Percentiles rank a stretch among this genome's conserved stretches.
These are phyloP conservation scores for Drosophila erecta DNA, from an alignment of 1,140 invertebrate genomes.

Conservation along the genomic window DNA sequence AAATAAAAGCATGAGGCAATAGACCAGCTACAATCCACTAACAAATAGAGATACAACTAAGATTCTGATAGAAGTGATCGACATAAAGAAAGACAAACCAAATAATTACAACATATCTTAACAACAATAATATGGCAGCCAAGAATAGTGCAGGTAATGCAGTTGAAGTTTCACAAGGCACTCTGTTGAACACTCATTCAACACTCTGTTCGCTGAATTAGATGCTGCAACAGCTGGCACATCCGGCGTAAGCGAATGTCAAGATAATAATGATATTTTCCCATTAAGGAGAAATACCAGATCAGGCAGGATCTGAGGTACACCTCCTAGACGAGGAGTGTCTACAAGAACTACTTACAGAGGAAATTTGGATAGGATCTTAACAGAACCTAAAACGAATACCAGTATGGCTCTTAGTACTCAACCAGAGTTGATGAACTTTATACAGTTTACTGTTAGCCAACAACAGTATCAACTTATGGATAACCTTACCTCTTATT, in stretches of 20 bases:
- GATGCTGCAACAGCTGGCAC: neutral
- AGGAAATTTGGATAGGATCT: neutral
- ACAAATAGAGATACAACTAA: no score
- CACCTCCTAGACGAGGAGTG: neutral
- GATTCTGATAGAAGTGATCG: no score
- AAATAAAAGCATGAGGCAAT: no score
- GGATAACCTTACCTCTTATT: neutral
- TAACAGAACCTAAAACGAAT: neutral
- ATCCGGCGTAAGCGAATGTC: neutral
- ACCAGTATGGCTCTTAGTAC: neutral
- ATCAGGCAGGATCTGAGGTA: neutral
- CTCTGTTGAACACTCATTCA: no score
- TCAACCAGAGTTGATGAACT: neutral
- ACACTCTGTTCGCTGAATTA: neutral
- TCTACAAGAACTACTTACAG: neutral
- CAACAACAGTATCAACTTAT: neutral
- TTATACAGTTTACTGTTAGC: neutral
- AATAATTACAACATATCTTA: no score
- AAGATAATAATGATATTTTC: neutral
- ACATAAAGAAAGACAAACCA: no score
- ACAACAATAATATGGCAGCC: no score
- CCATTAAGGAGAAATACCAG: neutral
- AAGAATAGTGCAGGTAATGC: no score
- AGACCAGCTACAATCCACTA: no score
- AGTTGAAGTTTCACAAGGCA: no score